Evolutionary conservation across 2,888 invertebrate genomes (phyloP), one percentile per base, ranked within the genome.

Genomic region (Ectemnius continuus): DNA sequence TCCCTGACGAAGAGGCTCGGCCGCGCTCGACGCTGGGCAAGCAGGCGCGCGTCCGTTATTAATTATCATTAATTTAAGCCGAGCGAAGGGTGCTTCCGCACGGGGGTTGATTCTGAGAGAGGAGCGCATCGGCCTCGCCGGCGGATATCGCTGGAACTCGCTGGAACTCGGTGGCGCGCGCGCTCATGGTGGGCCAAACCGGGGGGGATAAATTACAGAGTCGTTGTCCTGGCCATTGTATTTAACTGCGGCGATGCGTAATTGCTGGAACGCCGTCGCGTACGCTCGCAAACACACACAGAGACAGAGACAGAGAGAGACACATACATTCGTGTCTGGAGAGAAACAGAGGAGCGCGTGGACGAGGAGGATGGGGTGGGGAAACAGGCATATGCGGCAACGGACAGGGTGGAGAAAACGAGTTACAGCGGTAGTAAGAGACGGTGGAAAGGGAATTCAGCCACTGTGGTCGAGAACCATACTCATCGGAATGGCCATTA

Each of bases 401-500:
- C 36, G 20, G 58, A 62, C 59, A 64, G 73, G 69, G 79, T 76
- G 70, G 78, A 73, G 84, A 79, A 80, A 76, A 76, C 77, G 78
- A 78, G 77, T 75, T 70, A 72, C 73, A 76, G 78, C 58, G 48
- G 75, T 56, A 63, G 56, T 36, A 56, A 69, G 70, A 61, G 76
- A 56, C 61, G 61, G 65, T 47, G 75, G 70, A 56, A 26, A 73
- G 67, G 80, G 79, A 81, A 75, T 73, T 79, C 36, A 36, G 84
- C 80, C 82, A 64, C 80, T 85, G 88, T 82, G 88, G 88, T 88
- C 87, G 86, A 85, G 81, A 73, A 80, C 81, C 84, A 82, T 84
- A 86, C 84, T 85, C 86, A 84, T 83, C 83, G 86, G 86, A 86
- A 89, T 89, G 88, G 89, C 90, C 90, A 90, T 90, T 90, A 90